Conservation (phyloP, 2,888 invertebrate species). For the Ametastegia equiseti region DNA sequence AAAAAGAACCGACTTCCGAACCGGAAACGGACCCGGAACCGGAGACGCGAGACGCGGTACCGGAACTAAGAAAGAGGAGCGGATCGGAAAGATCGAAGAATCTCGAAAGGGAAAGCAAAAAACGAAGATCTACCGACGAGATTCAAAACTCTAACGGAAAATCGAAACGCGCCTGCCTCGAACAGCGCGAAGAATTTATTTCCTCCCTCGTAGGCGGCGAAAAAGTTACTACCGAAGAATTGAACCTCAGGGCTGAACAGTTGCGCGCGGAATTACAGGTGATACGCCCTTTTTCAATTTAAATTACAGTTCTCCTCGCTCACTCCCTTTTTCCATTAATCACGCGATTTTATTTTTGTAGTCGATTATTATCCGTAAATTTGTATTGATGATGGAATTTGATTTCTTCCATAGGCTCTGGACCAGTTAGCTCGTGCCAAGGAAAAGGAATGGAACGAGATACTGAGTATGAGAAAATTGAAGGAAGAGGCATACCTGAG, state of each 20-base stretch:
- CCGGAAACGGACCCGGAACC: constrained; percentile 60
- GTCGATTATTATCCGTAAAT: background rate
- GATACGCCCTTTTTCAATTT: no score
- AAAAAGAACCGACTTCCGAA: constrained; percentile 59
- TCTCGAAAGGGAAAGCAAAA: constrained; percentile 63
- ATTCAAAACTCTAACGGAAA: constrained; percentile 38
- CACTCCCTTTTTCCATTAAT: no score
- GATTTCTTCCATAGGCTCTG: constrained; percentile 80
- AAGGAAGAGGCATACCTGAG: constrained; percentile 89
- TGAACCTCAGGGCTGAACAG: constrained; percentile 68
- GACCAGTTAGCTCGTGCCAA: constrained; percentile 87
- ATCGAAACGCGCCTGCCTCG: constrained; percentile 66
- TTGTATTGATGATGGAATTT: background rate
- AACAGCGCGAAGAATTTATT: constrained; percentile 71
- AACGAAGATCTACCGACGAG: constrained; percentile 58
- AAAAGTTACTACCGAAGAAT: constrained; percentile 69
- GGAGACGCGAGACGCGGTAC: constrained; percentile 53
- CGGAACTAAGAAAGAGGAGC: constrained; percentile 51
- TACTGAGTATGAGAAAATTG: constrained; percentile 88
- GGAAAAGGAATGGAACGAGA: constrained; percentile 92
- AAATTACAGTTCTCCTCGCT: no score
- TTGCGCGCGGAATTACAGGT: constrained; percentile 72
- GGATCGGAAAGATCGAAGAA: constrained; percentile 57
- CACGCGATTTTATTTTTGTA: background rate
- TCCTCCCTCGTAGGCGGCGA: constrained; percentile 69